Conservation (phyloP, 2,888 invertebrate species). For the Parasteatoda lunata region DNA sequence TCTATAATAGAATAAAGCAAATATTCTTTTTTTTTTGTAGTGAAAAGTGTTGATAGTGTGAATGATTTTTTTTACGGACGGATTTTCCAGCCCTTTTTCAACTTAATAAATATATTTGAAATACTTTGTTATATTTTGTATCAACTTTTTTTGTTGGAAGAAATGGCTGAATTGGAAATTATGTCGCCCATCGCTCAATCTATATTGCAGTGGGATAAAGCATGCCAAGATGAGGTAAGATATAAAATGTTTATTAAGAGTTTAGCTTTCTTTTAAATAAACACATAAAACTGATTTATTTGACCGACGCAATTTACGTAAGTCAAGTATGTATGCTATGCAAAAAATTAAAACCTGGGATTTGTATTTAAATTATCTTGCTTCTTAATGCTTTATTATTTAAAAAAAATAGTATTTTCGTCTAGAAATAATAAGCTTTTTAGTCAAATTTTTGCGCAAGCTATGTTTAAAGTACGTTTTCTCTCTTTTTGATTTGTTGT, state of each 20-base stretch:
- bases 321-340: neutral
- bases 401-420: too few relatives aligned
- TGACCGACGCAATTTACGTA: neutral
- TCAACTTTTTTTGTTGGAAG: neutral
- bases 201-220: slow-evolving; percentile 62
- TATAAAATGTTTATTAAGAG: neutral
- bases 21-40: too few relatives aligned
- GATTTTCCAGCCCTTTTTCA: neutral
- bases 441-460: too few relatives aligned
- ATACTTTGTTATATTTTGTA: neutral
- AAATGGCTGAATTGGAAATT: slow-evolving; percentile 62
- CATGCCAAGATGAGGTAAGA: slow-evolving; percentile 59
- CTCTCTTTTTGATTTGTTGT: too few relatives aligned
- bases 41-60: too few relatives aligned
- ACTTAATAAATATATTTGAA: neutral
- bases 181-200: slow-evolving; percentile 55
- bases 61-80: too few relatives aligned
- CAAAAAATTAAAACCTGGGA: neutral
- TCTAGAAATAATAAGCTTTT: too few relatives aligned
- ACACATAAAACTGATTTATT: too few relatives aligned
- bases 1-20: neutral
- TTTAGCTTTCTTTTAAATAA: neutral
- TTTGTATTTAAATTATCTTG: too few relatives aligned
- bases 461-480: too few relatives aligned
- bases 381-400: too few relatives aligned